Conservation (phyloP, 2,888 invertebrate species). For the Cryptocephalus moraei region DNA sequence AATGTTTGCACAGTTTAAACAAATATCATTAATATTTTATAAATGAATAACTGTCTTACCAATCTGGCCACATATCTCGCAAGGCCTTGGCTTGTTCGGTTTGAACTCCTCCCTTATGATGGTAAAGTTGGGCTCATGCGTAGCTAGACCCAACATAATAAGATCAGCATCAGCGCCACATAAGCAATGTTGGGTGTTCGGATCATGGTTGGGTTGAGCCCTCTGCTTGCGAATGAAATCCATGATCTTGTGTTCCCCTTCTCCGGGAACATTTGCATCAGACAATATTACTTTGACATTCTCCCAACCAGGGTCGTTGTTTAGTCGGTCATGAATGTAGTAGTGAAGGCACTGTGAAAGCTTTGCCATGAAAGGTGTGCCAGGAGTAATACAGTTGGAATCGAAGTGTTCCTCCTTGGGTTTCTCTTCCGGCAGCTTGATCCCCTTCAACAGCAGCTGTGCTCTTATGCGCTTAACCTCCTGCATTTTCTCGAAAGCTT, state of each 20-base stretch:
- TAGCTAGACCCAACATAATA: slow-evolving; percentile 96
- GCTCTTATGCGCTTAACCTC: slow-evolving; percentile 74
- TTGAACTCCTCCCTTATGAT: slow-evolving; percentile 98
- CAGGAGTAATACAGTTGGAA: slow-evolving; percentile 98
- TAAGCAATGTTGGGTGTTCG: slow-evolving; percentile 94
- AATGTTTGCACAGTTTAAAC: too few species aligned
- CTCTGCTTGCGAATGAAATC: slow-evolving; percentile 95
- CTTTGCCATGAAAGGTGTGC: slow-evolving; percentile 95
- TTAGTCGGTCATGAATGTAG: slow-evolving; percentile 80
- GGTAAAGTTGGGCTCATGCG: slow-evolving; percentile 98
- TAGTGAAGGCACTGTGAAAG: slow-evolving; percentile 77
- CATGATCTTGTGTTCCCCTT: slow-evolving; percentile 85
- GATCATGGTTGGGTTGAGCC: slow-evolving; percentile 90
- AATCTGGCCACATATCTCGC: slow-evolving; percentile 85
- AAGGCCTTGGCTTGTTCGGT: slow-evolving; percentile 90
- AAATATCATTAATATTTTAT: too few species aligned
- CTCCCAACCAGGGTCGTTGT: slow-evolving; percentile 92
- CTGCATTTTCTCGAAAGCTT: slow-evolving; percentile 76
- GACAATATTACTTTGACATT: slow-evolving; percentile 86
- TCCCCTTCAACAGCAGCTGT: slow-evolving; percentile 63
- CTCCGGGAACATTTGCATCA: slow-evolving; percentile 96
- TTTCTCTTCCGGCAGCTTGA: slow-evolving; percentile 71
- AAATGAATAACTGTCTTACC: slow-evolving; percentile 36
- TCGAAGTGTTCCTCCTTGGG: slow-evolving; percentile 92
- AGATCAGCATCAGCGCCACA: slow-evolving; percentile 98